A percentile compares a stretch with the other conserved stretches of the same genome.
These are phyloP conservation scores for Arenaria interpres DNA, from an alignment of 2,113 vertebrate genomes.

Conservation along the genomic window DNA sequence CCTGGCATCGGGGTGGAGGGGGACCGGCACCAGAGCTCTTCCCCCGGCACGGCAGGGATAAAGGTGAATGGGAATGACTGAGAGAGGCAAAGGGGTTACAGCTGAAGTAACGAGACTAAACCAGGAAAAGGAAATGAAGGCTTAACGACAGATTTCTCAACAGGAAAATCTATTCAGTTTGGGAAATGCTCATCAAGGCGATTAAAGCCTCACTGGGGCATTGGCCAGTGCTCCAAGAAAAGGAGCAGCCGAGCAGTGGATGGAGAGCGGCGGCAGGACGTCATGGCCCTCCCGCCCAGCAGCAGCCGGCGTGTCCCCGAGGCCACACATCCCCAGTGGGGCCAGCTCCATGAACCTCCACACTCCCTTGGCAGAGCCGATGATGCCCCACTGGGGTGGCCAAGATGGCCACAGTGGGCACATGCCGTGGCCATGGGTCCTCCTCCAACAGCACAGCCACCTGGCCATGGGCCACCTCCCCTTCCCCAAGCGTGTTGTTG, in stretches of 20 bases:
- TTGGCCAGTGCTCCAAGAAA: not conserved
- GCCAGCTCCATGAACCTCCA: accelerated
- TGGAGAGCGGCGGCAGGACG: accelerated
- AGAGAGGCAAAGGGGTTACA: not conserved
- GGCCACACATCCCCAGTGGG: not conserved
- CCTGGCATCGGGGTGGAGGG: accelerated
- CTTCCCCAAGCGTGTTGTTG: not conserved
- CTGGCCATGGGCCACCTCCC: accelerated
- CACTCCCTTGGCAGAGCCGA: not conserved
- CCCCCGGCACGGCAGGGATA: not conserved
- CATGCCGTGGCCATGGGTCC: accelerated
- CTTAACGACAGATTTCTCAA: not conserved
- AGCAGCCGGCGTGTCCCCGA: accelerated
- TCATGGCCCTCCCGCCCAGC: accelerated
- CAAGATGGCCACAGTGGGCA: accelerated
- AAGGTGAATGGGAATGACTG: not conserved
- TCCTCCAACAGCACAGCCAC: not conserved
- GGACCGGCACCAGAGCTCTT: not conserved
- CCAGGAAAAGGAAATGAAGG: constrained; percentile 18
- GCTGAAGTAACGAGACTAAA: not conserved
- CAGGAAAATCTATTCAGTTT: not conserved
- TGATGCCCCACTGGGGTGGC: accelerated
- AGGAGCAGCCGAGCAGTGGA: accelerated
- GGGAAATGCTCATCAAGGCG: not conserved
- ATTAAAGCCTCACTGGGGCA: not conserved